Conservation (phyloP, 2,113 vertebrate species). For the Capra hircus region DNA sequence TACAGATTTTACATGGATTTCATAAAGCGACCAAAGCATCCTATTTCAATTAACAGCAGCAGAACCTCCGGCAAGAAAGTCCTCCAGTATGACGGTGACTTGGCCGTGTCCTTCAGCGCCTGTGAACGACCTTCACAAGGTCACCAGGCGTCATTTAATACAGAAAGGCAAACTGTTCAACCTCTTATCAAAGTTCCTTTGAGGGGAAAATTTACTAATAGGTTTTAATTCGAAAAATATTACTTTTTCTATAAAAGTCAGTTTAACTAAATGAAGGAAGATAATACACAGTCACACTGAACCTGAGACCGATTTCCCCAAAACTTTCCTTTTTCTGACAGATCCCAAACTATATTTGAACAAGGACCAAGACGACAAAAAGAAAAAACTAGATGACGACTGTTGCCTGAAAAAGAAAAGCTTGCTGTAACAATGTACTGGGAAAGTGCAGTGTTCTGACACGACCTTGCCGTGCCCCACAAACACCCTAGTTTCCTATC, state of each 20-base stretch:
- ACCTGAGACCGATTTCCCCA: not conserved
- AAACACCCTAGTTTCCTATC: not conserved
- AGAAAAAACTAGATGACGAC: not conserved
- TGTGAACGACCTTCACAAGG: not conserved
- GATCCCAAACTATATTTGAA: not conserved
- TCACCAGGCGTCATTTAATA: no score
- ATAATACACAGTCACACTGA: not conserved
- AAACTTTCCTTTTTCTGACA: not conserved
- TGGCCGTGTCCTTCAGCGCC: rapidly evolving
- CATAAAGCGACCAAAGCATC: not conserved
- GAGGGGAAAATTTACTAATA: not conserved
- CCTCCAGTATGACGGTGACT: not conserved
- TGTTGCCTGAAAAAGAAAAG: not conserved
- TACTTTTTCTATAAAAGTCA: not conserved
- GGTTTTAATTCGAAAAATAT: not conserved
- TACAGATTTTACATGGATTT: not conserved
- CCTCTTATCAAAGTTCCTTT: not conserved
- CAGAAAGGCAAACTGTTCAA: not conserved
- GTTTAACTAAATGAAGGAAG: not conserved
- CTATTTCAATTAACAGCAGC: not conserved
- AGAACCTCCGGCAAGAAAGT: not conserved
- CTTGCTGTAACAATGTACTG: not conserved
- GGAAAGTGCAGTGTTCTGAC: not conserved
- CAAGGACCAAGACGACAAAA: not conserved
- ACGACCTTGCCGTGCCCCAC: not conserved